Conservation (phyloP, 2,113 vertebrate genomes). For the Oreocharis arfaki region DNA sequence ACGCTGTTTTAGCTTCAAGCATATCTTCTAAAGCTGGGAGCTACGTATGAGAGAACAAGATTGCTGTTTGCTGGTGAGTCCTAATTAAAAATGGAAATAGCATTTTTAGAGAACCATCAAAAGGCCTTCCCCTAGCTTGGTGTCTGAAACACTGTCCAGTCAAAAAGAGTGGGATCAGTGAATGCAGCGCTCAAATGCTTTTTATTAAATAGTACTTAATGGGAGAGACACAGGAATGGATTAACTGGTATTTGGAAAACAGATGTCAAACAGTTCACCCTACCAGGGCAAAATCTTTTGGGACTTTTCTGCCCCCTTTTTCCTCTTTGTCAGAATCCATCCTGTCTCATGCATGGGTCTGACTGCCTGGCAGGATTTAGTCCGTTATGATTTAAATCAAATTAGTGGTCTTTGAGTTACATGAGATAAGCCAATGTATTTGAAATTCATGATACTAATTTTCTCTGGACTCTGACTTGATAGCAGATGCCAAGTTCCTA, state of each 20-base stretch:
- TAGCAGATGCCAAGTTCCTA: slow-evolving; percentile 23
- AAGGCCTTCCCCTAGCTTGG: not conserved
- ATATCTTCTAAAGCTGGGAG: not conserved
- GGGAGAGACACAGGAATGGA: not conserved
- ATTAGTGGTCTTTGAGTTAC: not conserved
- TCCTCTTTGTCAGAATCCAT: not conserved
- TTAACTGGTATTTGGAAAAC: not conserved
- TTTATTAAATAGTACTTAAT: not conserved
- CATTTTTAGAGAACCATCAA: not conserved
- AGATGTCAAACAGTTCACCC: not conserved
- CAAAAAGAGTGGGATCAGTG: not conserved
- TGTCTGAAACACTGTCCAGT: not conserved
- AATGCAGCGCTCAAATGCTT: not conserved
- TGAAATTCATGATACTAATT: slow-evolving; percentile 39
- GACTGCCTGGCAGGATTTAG: not conserved
- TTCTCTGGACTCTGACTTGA: slow-evolving; percentile 22
- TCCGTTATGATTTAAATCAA: slow-evolving; percentile 50
- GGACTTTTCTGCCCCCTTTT: not conserved
- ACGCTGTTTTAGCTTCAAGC: not conserved
- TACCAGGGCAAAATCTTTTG: not conserved
- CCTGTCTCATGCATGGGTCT: not conserved
- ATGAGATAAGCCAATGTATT: slow-evolving; percentile 24
- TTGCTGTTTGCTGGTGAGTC: slow-evolving; percentile 23
- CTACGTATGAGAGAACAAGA: not conserved
- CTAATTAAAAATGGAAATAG: slow-evolving; percentile 37